These are phyloP conservation scores for Lobophora halterata DNA, from an alignment of 2,888 invertebrate species.

Conservation along the genomic window DNA sequence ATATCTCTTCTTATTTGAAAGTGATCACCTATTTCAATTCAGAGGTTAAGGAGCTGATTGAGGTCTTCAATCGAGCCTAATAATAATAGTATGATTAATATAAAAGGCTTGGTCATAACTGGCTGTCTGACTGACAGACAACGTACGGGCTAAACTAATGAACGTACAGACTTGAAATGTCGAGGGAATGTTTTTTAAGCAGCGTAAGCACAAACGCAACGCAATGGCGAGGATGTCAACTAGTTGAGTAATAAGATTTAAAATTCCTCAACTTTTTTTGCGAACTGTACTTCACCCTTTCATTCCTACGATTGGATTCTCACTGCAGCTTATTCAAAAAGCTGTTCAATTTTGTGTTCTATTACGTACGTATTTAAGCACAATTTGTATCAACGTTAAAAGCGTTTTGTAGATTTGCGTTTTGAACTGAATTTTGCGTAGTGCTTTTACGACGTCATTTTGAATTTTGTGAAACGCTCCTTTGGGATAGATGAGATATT, in stretches of 20 bases:
- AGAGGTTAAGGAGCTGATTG: no score
- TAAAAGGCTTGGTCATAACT: no score
- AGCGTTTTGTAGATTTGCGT: constrained; percentile 22
- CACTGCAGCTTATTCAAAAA: constrained; percentile 14
- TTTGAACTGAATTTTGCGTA: constrained; percentile 27
- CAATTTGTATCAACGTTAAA: constrained; percentile 26
- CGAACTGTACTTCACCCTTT: constrained; percentile 14
- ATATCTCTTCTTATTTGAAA: no score
- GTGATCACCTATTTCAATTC: no score
- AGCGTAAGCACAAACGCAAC: no score
- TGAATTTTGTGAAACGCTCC: constrained; percentile 24
- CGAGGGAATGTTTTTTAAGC: no score
- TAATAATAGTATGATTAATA: no score
- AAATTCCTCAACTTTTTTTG: constrained; percentile 1
- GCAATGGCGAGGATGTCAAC: neutral
- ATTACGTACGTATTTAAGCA: constrained; percentile 24
- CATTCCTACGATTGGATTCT: constrained; percentile 24
- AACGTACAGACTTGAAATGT: no score
- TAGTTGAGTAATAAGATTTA: neutral
- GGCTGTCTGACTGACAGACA: no score
- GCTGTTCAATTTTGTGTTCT: constrained; percentile 24
- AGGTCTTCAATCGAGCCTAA: no score
- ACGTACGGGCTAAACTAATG: no score
- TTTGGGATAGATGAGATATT: constrained; percentile 3
- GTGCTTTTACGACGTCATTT: constrained; percentile 27